Evolutionary conservation across 2,888 invertebrate species (phyloP).

Genomic region (Biston betularia): DNA sequence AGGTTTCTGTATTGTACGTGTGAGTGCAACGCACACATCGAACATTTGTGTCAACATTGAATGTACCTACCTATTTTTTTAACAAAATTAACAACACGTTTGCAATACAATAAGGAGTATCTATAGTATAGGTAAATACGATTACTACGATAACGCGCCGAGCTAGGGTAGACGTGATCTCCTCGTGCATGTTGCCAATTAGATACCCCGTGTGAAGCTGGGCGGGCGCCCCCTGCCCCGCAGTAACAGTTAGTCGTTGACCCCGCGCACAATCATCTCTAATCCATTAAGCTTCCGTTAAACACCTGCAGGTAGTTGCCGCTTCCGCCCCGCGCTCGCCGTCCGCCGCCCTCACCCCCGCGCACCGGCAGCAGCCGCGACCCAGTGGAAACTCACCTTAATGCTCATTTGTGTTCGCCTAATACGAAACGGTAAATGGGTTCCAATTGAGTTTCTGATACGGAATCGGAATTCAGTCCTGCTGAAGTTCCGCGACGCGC

Average conservation of each 20-base stretch:
- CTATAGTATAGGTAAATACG: too few relatives aligned
- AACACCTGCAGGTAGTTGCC: conserved; percentile 30
- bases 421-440: neutral
- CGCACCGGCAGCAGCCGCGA: neutral
- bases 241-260: conserved; percentile 18
- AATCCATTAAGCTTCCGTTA: conserved; percentile 32
- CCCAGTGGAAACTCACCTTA: conserved; percentile 15
- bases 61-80: too few relatives aligned
- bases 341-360: conserved; percentile 24
- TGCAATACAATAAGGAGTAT: too few relatives aligned
- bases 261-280: conserved; percentile 25
- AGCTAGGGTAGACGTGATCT: too few relatives aligned
- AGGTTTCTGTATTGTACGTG: too few relatives aligned
- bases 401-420: conserved; percentile 13
- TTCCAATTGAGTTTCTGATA: neutral
- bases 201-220: neutral
- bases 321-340: conserved; percentile 27
- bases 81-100: too few relatives aligned
- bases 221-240: neutral
- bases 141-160: too few relatives aligned
- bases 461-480: neutral
- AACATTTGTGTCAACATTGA: too few relatives aligned
- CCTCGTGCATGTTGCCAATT: too few relatives aligned
- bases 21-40: too few relatives aligned
- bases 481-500: neutral